These are phyloP conservation scores for Orientallactaga sibirica DNA, from an alignment of 2,797 vertebrate genomes.

Conservation along the genomic window DNA sequence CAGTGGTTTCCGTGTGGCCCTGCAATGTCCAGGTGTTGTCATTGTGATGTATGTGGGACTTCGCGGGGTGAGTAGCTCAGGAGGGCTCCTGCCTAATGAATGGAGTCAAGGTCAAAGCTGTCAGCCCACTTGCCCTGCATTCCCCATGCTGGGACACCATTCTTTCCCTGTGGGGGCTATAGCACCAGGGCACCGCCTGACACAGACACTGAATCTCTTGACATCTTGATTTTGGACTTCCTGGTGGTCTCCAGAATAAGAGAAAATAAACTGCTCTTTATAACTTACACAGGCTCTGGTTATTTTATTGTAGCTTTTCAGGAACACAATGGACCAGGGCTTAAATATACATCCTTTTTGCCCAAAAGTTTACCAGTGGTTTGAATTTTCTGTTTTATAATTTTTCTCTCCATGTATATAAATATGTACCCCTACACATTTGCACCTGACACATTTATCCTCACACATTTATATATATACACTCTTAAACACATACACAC, in stretches of 20 bases:
- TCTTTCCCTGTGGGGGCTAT: background rate
- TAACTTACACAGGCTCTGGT: background rate
- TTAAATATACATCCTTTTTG: background rate
- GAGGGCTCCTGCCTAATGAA: background rate
- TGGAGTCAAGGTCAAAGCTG: background rate
- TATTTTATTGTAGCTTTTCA: background rate
- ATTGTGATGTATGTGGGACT: background rate
- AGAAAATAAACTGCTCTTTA: background rate
- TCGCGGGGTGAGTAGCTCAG: background rate
- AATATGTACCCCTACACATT: background rate
- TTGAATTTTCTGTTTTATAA: background rate
- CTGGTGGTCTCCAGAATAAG: background rate
- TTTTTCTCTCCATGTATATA: background rate
- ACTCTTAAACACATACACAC: no score
- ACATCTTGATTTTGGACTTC: background rate
- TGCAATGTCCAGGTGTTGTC: background rate
- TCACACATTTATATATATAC: background rate
- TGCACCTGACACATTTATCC: background rate
- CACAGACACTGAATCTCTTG: background rate
- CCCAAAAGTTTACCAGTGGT: background rate
- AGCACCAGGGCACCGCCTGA: background rate
- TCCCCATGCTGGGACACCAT: rapidly evolving
- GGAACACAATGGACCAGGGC: background rate
- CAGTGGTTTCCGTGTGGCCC: background rate
- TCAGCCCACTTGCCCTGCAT: background rate